Evolutionary conservation across 2,888 invertebrate genomes (phyloP).

Genomic region (Cephus spinipes): DNA sequence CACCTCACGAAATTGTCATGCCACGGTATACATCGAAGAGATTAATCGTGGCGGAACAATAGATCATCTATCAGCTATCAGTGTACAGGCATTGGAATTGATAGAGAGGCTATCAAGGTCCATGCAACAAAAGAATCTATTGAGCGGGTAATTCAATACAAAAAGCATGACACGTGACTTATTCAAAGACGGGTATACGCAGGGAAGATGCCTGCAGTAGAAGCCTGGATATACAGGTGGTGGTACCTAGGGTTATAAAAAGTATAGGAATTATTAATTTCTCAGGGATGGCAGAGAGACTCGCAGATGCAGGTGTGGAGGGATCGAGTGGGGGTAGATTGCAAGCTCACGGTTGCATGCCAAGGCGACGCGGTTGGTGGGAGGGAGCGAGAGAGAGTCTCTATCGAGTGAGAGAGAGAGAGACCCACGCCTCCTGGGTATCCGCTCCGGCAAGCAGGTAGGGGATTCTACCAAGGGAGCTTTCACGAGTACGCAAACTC

Average conservation of each 20-base stretch:
- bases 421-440: neutral
- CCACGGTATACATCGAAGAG: neutral
- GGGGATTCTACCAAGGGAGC: neutral
- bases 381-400: conserved; percentile 8
- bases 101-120: neutral
- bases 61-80: neutral
- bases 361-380: conserved; percentile 14
- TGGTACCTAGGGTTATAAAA: conserved; percentile 20
- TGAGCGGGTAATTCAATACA: neutral
- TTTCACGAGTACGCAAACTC: conserved; percentile 34
- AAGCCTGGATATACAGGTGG: neutral
- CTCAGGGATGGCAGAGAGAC: conserved; percentile 23
- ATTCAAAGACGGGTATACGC: neutral
- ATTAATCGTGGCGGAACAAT: neutral
- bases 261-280: conserved; percentile 38
- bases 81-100: neutral
- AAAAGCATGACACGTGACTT: neutral
- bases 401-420: neutral
- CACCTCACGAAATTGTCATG: neutral
- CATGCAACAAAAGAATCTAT: neutral
- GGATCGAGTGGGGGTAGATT: conserved; percentile 28
- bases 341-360: conserved; percentile 25
- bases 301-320: conserved; percentile 9
- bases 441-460: neutral
- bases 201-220: neutral